These are phyloP conservation scores for Cavia aperea DNA, from an alignment of 2,113 vertebrate genomes.

Conservation along the genomic window DNA sequence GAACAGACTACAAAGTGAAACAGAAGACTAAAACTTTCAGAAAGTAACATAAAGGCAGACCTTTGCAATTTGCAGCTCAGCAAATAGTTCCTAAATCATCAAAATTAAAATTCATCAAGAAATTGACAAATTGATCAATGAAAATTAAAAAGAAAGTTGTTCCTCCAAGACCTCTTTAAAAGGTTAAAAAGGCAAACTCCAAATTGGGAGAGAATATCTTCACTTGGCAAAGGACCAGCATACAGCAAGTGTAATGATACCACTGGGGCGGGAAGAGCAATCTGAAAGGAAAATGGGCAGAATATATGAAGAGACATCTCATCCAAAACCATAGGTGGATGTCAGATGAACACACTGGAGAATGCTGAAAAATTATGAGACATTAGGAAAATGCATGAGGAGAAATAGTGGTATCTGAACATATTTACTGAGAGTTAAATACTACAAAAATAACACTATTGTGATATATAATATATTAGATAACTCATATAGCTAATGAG, in stretches of 20 bases:
- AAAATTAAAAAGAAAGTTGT: background rate
- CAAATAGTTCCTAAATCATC: background rate
- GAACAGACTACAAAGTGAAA: background rate
- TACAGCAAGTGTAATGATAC: background rate
- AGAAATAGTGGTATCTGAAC: background rate
- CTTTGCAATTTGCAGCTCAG: background rate
- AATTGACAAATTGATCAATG: background rate
- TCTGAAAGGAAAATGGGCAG: conserved; percentile 25
- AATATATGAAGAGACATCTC: background rate
- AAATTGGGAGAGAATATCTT: conserved; percentile 22
- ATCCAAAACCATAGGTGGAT: background rate
- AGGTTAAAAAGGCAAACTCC: conserved; percentile 15
- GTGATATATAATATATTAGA: background rate
- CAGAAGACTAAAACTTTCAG: background rate
- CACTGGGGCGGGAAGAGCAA: background rate
- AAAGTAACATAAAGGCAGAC: background rate
- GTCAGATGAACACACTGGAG: background rate
- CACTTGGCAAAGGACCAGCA: background rate
- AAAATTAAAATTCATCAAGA: background rate
- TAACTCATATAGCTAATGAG: background rate
- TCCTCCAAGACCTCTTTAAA: background rate
- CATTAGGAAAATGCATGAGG: conserved; percentile 1
- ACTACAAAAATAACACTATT: background rate
- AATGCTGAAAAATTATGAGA: background rate
- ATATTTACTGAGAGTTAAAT: background rate